Percentiles rank a stretch among this genome's conserved stretches.
Evolutionary conservation across 2,888 invertebrate species (phyloP).

Genomic region (Isoperla grammatica): DNA sequence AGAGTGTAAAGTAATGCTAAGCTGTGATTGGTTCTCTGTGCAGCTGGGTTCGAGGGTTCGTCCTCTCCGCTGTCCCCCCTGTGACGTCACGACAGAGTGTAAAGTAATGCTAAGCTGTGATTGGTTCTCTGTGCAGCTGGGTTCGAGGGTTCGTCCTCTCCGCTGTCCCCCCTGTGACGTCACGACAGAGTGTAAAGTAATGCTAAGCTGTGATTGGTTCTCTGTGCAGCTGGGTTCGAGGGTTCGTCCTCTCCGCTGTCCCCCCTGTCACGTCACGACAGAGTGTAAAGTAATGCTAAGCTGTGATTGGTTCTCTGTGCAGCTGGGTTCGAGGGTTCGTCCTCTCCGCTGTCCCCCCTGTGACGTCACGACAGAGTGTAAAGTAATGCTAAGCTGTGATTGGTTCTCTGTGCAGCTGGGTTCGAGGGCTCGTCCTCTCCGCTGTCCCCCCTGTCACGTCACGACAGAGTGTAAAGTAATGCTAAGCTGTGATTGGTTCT

Average conservation of each 20-base stretch:
- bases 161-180: constrained; percentile 33
- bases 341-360: constrained; percentile 33
- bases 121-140: constrained; percentile 21
- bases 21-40: too few species aligned
- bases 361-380: too few species aligned
- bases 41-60: constrained; percentile 28
- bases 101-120: too few species aligned
- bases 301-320: too few species aligned
- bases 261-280: too few species aligned
- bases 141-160: constrained; percentile 31
- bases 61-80: constrained; percentile 33
- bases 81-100: too few species aligned
- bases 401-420: constrained; percentile 17
- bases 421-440: constrained; percentile 32
- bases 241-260: constrained; percentile 32
- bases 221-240: constrained; percentile 27
- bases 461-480: too few species aligned
- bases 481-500: not conserved
- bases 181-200: too few species aligned
- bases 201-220: too few species aligned
- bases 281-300: too few species aligned
- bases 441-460: constrained; percentile 29
- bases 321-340: constrained; percentile 29
- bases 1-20: too few species aligned
- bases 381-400: too few species aligned